Conservation (phyloP, 2,888 invertebrate genomes). For the Drosophila percnosoma region DNA sequence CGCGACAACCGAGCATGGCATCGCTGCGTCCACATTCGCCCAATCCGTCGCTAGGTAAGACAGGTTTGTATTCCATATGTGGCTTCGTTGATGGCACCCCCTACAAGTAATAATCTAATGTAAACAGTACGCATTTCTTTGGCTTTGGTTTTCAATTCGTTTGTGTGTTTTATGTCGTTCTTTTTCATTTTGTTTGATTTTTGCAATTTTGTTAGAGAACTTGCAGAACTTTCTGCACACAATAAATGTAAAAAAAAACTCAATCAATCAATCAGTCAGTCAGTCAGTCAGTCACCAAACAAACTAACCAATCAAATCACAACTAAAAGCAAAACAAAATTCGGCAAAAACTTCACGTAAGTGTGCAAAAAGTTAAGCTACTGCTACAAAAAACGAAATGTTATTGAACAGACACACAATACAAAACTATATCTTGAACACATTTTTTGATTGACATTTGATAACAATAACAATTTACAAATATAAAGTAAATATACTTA, state of each 20-base stretch:
- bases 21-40: slow-evolving; percentile 92
- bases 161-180: slow-evolving; percentile 35
- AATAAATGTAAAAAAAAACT: slow-evolving; percentile 40
- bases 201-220: slow-evolving; percentile 51
- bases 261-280: slow-evolving; percentile 56
- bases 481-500: slow-evolving; percentile 19
- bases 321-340: slow-evolving; percentile 17
- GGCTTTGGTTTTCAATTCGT: slow-evolving; percentile 37
- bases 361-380: slow-evolving; percentile 31
- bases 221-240: slow-evolving; percentile 59
- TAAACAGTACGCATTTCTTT: slow-evolving; percentile 40
- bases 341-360: slow-evolving; percentile 18
- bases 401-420: slow-evolving; percentile 6
- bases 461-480: slow-evolving; percentile 23
- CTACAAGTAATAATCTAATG: slow-evolving; percentile 19
- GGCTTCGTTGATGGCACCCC: slow-evolving; percentile 44
- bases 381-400: slow-evolving; percentile 7
- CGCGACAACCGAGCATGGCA: slow-evolving; percentile 93
- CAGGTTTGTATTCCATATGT: slow-evolving; percentile 84
- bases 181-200: slow-evolving; percentile 44
- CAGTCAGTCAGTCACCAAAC: slow-evolving; percentile 49
- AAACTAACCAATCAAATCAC: slow-evolving; percentile 55
- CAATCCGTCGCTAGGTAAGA: slow-evolving; percentile 85
- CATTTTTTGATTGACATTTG: slow-evolving; percentile 34
- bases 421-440: slow-evolving; percentile 14